phyloP scores from a whole-genome alignment of 2,113 vertebrate genomes.

The Silurus glanis region DNA sequence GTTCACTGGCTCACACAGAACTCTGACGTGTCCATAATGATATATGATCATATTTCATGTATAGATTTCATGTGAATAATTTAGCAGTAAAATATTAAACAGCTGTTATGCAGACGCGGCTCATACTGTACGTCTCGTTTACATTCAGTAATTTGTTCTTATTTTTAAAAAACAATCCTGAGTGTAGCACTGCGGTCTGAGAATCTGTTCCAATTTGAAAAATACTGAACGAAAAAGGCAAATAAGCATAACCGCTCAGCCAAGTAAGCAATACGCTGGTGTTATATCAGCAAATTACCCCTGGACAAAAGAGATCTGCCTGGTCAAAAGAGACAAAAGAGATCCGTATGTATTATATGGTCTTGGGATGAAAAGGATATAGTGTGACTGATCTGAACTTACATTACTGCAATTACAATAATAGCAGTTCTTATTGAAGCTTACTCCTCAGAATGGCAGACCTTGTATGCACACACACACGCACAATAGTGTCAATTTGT shows the following conservation, averaged over 20 bases:
- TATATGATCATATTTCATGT: neutral
- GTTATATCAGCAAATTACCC: neutral
- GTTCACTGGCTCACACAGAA: neutral
- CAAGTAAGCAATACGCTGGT: conserved; percentile 7
- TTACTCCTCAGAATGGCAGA: neutral
- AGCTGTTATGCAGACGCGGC: neutral
- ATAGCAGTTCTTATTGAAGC: neutral
- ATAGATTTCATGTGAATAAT: neutral
- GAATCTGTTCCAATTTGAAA: neutral
- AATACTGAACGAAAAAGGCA: neutral
- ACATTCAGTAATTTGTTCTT: neutral
- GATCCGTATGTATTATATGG: neutral
- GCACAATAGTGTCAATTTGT: neutral
- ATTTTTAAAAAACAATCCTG: neutral
- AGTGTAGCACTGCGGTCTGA: neutral
- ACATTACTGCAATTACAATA: neutral
- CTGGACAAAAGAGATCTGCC: neutral
- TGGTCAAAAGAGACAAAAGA: conserved; percentile 10
- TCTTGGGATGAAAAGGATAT: neutral
- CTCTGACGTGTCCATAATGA: neutral
- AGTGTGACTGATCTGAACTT: neutral
- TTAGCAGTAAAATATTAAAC: neutral
- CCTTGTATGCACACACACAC: neutral
- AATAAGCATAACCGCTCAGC: neutral
- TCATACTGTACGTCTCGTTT: neutral